These are phyloP conservation scores for Entomobrya multifasciata DNA, from an alignment of 2,888 invertebrate species.

Conservation along the genomic window DNA sequence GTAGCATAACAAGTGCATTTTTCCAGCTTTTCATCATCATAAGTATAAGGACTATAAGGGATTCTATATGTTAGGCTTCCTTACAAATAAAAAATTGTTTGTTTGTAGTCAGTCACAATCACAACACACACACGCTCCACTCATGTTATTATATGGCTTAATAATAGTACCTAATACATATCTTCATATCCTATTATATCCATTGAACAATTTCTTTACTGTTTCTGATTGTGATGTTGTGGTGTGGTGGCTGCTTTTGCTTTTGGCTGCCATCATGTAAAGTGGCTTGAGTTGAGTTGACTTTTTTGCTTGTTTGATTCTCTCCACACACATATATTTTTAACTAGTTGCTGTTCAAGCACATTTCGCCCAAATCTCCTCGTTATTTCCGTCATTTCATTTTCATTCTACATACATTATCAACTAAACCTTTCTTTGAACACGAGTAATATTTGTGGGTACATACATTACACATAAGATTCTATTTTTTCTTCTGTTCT, in stretches of 20 bases:
- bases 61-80: too few species aligned
- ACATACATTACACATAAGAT: too few species aligned
- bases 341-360: slow-evolving; percentile 58
- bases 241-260: neutral
- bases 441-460: too few species aligned
- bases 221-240: neutral
- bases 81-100: slow-evolving; percentile 20
- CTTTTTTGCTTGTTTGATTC: slow-evolving; percentile 3
- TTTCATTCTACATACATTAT: slow-evolving; percentile 38
- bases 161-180: slow-evolving; percentile 22
- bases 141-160: slow-evolving; percentile 26
- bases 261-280: too few species aligned
- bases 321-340: slow-evolving; percentile 32
- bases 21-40: slow-evolving; percentile 17
- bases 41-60: too few species aligned
- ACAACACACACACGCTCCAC: slow-evolving; percentile 34
- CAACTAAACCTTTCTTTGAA: neutral
- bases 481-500: slow-evolving; percentile 10
- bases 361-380: slow-evolving; percentile 59
- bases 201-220: slow-evolving; percentile 22
- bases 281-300: neutral
- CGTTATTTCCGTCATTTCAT: slow-evolving; percentile 58
- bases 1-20: slow-evolving; percentile 11
- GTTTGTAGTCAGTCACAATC: slow-evolving; percentile 47
- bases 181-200: slow-evolving; percentile 9